Base-by-base conservation (phyloP, 2,888 invertebrate species). In the Microctonus brassicae region DNA sequence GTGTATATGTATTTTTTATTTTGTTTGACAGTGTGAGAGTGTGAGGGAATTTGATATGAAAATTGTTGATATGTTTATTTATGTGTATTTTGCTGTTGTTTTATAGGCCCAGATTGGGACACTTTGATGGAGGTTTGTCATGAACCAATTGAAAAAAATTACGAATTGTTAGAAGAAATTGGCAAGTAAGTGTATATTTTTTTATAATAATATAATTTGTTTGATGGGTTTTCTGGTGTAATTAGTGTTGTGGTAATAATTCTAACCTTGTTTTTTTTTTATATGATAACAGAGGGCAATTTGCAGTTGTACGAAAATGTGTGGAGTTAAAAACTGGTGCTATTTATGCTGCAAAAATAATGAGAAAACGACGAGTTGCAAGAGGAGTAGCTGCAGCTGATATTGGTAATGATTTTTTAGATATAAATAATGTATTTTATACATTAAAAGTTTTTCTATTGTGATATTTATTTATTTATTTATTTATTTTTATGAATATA, bases 251-350 rank as follows among this genome's bases (percentile, higher is more conserved):
- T 42, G 6, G 2, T 36, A 52, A 33, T 72, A 22, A 47, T 64
- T 6, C 47, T 24, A 55, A 57, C 39, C 26, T 73, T 76, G 47
- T 68, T 24, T 67, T 22, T 71, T 63, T 87, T 88, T 20, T n/a
- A n/a, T n/a, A n/a, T n/a, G n/a, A n/a, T n/a, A n/a, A n/a, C 81
- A 92, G 92, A 84, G 92, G 92, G 62, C 91, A 92, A 85, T 92
- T 91, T 86, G 92, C 92, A 6, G 89, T 91, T 63, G 92, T 92
- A 39, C 88, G 89, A 79, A 89, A 90, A 81, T 91, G 91, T 75
- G 83, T 88, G 67, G 88, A 90, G 76, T 87, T 88, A 75, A 86
- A 87, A 73, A 89, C 90, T 5, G 89, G 90, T 11, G 83, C 86
- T 53, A 88, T 89, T 74, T 92, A 89, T 82, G 92, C 92, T 36